Percentiles rank a stretch among this genome's conserved stretches.
Evolutionary conservation across 2,113 vertebrate genomes (phyloP).

Genomic region (Trematocara marginatum): DNA sequence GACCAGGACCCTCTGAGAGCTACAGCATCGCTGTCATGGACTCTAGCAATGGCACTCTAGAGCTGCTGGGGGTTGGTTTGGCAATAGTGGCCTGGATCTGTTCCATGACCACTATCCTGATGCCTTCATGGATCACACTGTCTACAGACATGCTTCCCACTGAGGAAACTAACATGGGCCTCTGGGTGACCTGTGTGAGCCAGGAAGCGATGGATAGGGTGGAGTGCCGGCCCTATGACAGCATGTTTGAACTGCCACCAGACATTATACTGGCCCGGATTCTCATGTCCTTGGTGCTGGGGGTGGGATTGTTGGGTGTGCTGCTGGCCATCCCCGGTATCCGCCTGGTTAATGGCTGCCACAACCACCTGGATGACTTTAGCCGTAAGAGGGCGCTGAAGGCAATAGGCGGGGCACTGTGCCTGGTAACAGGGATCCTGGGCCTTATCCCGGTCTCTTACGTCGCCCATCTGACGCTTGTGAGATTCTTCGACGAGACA

Average conservation of each 20-base stretch:
- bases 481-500: slow-evolving; percentile 51
- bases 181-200: slow-evolving; percentile 68
- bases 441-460: slow-evolving; percentile 59
- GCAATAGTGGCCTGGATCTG: slow-evolving; percentile 55
- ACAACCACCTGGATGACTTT: neutral
- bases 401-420: slow-evolving; percentile 31
- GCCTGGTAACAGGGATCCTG: slow-evolving; percentile 41
- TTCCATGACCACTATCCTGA: slow-evolving; percentile 58
- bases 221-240: slow-evolving; percentile 54
- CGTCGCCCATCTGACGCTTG: slow-evolving; percentile 40
- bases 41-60: slow-evolving; percentile 8
- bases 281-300: slow-evolving; percentile 43
- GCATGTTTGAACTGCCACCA: slow-evolving; percentile 37
- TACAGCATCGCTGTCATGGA: slow-evolving; percentile 32
- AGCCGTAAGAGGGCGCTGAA: slow-evolving; percentile 45
- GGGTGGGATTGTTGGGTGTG: slow-evolving; percentile 36
- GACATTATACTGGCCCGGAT: slow-evolving; percentile 57
- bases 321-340: slow-evolving; percentile 56
- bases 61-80: slow-evolving; percentile 51
- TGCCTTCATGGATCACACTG: slow-evolving; percentile 63
- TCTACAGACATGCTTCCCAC: slow-evolving; percentile 60
- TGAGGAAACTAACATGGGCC: slow-evolving; percentile 63
- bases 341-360: slow-evolving; percentile 49
- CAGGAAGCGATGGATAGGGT: slow-evolving; percentile 39
- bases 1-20: neutral